Conservation (phyloP, 2,888 invertebrate species). For the Gymnoscelis rufifasciata region DNA sequence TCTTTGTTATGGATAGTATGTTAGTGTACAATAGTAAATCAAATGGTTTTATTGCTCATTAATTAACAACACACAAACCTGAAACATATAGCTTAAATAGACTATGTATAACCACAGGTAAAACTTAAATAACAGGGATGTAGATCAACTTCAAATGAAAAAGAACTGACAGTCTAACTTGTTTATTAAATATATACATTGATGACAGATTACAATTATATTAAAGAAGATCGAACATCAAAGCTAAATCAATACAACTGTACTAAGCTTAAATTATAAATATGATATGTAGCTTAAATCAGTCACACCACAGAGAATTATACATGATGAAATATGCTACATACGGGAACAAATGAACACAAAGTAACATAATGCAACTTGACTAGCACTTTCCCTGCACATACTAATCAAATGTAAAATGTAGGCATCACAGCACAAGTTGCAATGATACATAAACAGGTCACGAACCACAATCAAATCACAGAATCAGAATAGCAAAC, state of each 20-base stretch:
- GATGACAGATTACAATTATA: constrained; percentile 38
- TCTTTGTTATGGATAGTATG: too few relatives aligned
- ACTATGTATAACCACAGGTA: too few relatives aligned
- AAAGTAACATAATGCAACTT: constrained; percentile 8
- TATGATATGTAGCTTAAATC: constrained; percentile 46
- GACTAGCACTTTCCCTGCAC: constrained; percentile 10
- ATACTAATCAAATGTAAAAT: neutral
- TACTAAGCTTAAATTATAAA: constrained; percentile 28
- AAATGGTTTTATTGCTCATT: too few relatives aligned
- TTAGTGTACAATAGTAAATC: too few relatives aligned
- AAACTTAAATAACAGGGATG: too few relatives aligned
- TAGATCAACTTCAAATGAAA: too few relatives aligned
- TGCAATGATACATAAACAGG: neutral
- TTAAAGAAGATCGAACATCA: constrained; percentile 23
- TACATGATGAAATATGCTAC: constrained; percentile 27
- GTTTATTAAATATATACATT: constrained; percentile 54
- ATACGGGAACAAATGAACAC: neutral
- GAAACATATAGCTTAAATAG: too few relatives aligned
- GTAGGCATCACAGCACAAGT: neutral
- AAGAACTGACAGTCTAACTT: constrained; percentile 39
- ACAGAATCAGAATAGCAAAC: too few relatives aligned
- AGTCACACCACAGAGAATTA: constrained; percentile 41
- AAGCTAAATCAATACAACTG: constrained; percentile 18
- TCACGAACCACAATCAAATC: too few relatives aligned
- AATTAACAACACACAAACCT: too few relatives aligned